These are phyloP conservation scores for Symphodus melops DNA, from an alignment of 2,113 vertebrate species.

Conservation along the genomic window DNA sequence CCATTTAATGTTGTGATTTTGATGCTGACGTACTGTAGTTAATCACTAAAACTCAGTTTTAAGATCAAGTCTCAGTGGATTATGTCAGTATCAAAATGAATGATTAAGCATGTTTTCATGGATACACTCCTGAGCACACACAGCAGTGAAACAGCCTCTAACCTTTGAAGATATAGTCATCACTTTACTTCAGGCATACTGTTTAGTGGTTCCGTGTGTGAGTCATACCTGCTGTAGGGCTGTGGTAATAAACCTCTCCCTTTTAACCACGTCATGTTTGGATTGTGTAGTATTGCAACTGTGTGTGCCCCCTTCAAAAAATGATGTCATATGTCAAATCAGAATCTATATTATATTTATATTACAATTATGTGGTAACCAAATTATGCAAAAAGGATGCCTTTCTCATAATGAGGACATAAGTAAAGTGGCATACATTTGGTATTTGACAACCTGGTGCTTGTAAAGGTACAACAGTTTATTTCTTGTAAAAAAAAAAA, in stretches of 20 bases:
- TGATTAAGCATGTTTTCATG: not conserved
- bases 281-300: not conserved
- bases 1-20: not conserved
- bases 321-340: not conserved
- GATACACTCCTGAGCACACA: not conserved
- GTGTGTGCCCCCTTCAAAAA: not conserved
- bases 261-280: not conserved
- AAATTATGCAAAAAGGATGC: no score
- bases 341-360: no score
- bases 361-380: no score
- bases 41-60: conserved; percentile 4
- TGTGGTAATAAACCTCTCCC: not conserved
- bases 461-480: no score
- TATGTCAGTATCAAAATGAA: not conserved
- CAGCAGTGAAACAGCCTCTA: not conserved
- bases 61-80: not conserved
- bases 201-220: not conserved
- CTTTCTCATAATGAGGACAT: no score
- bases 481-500: no score
- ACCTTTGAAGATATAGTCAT: not conserved
- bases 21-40: not conserved
- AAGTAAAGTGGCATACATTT: no score
- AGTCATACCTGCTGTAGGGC: not conserved
- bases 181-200: not conserved
- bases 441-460: no score